These are phyloP conservation scores for Lottia scabra DNA, from an alignment of 2,888 invertebrate genomes.

Conservation along the genomic window DNA sequence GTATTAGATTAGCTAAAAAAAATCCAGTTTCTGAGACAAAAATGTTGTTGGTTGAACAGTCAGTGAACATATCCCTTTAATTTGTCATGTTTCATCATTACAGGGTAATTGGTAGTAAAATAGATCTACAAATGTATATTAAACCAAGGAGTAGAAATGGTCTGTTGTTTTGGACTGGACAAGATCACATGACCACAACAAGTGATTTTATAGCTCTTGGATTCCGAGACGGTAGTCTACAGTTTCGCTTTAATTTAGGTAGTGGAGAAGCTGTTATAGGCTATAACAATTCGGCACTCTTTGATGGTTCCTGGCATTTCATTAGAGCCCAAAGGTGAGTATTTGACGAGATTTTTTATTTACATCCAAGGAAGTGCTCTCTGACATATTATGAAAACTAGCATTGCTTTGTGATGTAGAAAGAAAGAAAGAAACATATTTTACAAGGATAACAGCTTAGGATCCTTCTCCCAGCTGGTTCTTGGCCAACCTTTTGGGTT, in stretches of 20 bases:
- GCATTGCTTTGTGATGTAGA: no score
- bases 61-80: no score
- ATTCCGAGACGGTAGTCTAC: conserved; percentile 82
- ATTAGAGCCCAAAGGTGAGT: conserved; percentile 80
- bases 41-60: no score
- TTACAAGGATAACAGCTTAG: no score
- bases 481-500: no score
- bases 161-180: conserved; percentile 87
- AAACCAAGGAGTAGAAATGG: conserved; percentile 80
- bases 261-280: conserved; percentile 87
- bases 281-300: conserved; percentile 86
- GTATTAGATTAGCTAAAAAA: no score
- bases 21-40: no score
- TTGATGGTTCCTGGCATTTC: conserved; percentile 90
- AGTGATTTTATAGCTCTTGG: conserved; percentile 88
- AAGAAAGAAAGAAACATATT: no score
- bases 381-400: no score
- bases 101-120: conserved; percentile 84
- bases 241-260: conserved; percentile 84
- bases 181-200: conserved; percentile 73
- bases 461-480: no score
- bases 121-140: conserved; percentile 90
- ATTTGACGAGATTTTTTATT: no score
- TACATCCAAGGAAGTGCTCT: no score
- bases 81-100: not conserved